These are phyloP conservation scores for Elaphurus davidianus DNA, from an alignment of 2,113 vertebrate genomes.

Conservation along the genomic window DNA sequence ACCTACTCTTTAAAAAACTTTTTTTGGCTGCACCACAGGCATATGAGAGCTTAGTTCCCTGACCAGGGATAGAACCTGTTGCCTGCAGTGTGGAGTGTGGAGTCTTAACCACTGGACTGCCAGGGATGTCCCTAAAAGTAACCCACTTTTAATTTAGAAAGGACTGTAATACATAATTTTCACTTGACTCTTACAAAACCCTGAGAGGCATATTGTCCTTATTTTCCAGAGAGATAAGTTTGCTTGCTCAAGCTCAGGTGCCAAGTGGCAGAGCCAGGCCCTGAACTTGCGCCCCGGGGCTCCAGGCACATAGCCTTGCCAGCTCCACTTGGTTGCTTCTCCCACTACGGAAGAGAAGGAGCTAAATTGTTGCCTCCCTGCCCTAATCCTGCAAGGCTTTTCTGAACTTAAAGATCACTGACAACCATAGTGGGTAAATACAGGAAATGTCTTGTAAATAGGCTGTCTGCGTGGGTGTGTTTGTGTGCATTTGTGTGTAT, in stretches of 20 bases:
- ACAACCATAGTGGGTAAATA: neutral
- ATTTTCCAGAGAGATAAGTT: neutral
- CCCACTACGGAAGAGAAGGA: neutral
- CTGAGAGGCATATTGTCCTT: neutral
- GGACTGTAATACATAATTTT: neutral
- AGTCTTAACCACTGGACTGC: neutral
- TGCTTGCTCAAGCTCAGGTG: neutral
- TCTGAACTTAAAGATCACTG: neutral
- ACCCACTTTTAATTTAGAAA: slow-evolving; percentile 7
- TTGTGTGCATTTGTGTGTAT: too few species aligned
- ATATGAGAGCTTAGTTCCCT: neutral
- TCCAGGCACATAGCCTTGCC: neutral
- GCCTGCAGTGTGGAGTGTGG: neutral
- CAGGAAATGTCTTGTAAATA: neutral
- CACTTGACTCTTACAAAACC: neutral
- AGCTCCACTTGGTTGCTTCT: neutral
- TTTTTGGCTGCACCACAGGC: neutral
- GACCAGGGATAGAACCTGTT: neutral
- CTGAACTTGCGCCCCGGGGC: neutral
- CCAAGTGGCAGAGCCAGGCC: neutral
- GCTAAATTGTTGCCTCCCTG: neutral
- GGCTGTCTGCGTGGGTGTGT: neutral
- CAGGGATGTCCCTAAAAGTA: neutral
- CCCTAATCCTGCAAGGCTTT: neutral
- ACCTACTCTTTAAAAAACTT: neutral